These are phyloP conservation scores for Varanus komodoensis DNA, from an alignment of 2,113 vertebrate species.

Conservation along the genomic window DNA sequence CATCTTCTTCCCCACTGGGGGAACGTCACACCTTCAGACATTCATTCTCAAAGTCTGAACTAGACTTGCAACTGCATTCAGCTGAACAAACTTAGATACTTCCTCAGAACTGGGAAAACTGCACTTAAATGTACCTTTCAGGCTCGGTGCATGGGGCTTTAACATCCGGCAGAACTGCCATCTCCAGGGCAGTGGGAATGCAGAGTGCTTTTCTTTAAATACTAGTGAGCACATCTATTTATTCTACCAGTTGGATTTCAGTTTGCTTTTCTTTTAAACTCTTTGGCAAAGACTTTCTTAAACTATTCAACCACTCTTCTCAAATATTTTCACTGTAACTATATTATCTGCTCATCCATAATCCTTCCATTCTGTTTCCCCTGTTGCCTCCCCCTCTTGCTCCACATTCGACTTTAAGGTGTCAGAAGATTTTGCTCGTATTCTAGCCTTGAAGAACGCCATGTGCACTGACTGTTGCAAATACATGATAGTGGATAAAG, in stretches of 20 bases:
- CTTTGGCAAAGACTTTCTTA: not conserved
- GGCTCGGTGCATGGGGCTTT: too few relatives aligned
- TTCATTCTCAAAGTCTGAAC: too few relatives aligned
- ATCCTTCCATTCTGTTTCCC: not conserved
- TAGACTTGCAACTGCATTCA: too few relatives aligned
- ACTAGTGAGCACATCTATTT: not conserved
- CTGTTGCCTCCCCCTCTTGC: not conserved
- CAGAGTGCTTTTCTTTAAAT: too few relatives aligned
- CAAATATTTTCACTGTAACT: not conserved
- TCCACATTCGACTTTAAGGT: not conserved
- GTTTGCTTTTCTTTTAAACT: not conserved
- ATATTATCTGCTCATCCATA: not conserved
- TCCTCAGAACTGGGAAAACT: too few relatives aligned
- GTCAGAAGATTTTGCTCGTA: not conserved
- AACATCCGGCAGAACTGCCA: too few relatives aligned
- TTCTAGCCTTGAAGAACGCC: not conserved
- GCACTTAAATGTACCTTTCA: too few relatives aligned
- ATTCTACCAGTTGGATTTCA: not conserved
- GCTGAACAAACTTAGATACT: too few relatives aligned
- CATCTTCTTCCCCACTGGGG: too few relatives aligned
- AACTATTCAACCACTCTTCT: too few relatives aligned
- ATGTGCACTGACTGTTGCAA: not conserved
- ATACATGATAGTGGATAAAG: not conserved
- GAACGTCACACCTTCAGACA: too few relatives aligned
- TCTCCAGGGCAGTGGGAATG: too few relatives aligned